Base-by-base conservation (phyloP, 2,888 invertebrate species). In the Stramonita haemastoma region DNA sequence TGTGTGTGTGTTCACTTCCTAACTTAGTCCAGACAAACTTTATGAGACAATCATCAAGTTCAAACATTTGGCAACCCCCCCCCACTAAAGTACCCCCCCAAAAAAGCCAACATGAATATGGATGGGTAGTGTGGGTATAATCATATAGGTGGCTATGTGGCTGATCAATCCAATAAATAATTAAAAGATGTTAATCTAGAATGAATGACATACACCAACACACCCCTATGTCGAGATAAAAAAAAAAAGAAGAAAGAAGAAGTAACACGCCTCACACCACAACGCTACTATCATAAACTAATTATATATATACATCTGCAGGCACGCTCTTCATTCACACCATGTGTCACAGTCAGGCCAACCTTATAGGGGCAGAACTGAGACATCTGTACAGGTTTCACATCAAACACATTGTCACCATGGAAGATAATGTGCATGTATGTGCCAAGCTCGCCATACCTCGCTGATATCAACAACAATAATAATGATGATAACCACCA, bases 131-230 rank as follows among this genome's bases (percentile, higher is more conserved):
- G 46, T 46, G 8, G 46, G 46, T 46, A 46, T 8, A 46, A 46
- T 46, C 13, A 26, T 66, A 22, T 66, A 26, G 66, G 19, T 22
- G 26, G 26, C 5, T 11, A 73, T n/a, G 22, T 2, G 22, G 8
- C 2, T 79, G 79, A 79, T 34, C 73, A 73, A n/a, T 73, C 79
- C 79, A 79, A 79, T 79, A 79, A 79, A 79, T 79, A 79, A 34
- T 34, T 26, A 79, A 73, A 11, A 19, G 22, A 73, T 73, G 26
- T 73, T 22, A 73, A 73, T 73, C 73, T 79, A 79, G 79, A 34
- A 32, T 79, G 79, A 79, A 79, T 79, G 79, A 79, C 17, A 32
- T 79, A 79, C 79, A 34, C 1, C 32, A 32, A 79, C 79, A 79
- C 34, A 34, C 73, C 73, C 11, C 32, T 5, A 79, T 34, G 79